phyloP scores from a whole-genome alignment of 2,797 vertebrate genomes.

The Poeciliopsis presidionis region DNA sequence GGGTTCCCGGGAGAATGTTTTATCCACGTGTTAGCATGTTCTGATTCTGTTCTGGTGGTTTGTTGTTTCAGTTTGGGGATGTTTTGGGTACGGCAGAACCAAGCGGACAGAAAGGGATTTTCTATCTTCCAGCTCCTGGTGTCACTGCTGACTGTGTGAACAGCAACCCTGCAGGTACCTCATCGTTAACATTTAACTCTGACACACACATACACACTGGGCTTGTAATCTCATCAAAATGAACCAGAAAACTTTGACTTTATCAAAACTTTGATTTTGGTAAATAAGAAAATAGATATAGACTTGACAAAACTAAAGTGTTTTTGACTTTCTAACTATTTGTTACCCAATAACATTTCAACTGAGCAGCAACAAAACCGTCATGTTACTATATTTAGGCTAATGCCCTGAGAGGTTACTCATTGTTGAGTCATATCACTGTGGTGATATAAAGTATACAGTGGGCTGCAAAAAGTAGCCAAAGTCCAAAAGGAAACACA shows the following conservation, averaged over 20 bases:
- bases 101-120: constrained; percentile 52
- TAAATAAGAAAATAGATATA: neutral
- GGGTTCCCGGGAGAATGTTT: neutral
- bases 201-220: neutral
- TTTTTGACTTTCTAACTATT: neutral
- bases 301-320: neutral
- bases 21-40: neutral
- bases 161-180: constrained; percentile 87
- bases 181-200: neutral
- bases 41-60: neutral
- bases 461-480: neutral
- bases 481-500: neutral
- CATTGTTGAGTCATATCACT: neutral
- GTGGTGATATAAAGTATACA: neutral
- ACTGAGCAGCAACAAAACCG: neutral
- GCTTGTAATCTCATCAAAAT: neutral
- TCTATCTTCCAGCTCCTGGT: constrained; percentile 84
- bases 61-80: constrained; percentile 82
- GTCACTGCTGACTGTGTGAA: constrained; percentile 85
- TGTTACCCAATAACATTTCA: neutral
- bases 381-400: neutral
- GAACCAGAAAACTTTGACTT: neutral
- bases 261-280: neutral
- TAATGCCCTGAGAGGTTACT: neutral
- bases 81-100: constrained; percentile 67